These are phyloP conservation scores for Pseudopodoces humilis DNA, from an alignment of 2,113 vertebrate genomes.

Conservation along the genomic window DNA sequence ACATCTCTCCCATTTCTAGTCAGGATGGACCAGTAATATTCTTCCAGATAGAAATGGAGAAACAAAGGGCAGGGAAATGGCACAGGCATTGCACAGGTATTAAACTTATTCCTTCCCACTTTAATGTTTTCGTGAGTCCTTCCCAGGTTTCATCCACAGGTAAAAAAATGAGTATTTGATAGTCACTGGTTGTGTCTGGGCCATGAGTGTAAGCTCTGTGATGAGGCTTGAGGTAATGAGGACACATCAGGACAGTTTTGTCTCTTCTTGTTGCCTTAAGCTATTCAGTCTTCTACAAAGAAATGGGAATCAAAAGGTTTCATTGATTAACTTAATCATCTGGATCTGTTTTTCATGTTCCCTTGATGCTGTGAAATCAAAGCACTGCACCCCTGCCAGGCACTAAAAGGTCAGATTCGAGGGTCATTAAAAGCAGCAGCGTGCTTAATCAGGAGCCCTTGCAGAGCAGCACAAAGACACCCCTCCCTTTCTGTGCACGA, in stretches of 20 bases:
- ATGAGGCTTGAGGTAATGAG: not conserved
- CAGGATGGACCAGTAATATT: not conserved
- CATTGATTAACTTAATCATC: conserved; percentile 1
- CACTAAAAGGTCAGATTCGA: not conserved
- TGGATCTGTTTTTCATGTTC: not conserved
- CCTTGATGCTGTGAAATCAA: not conserved
- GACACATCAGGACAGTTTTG: not conserved
- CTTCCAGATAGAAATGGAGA: not conserved
- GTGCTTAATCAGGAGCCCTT: not conserved
- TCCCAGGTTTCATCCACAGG: not conserved
- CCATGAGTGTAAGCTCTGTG: not conserved
- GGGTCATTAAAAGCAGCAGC: not conserved
- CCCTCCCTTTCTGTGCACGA: not conserved
- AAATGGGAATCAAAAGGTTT: conserved; percentile 6
- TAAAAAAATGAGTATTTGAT: not conserved
- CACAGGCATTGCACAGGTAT: not conserved
- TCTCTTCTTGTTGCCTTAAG: not conserved
- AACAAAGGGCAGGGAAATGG: not conserved
- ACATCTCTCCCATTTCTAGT: not conserved
- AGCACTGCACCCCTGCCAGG: not conserved
- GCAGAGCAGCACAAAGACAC: not conserved
- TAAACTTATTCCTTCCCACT: not conserved
- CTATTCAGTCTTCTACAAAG: not conserved
- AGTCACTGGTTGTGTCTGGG: not conserved
- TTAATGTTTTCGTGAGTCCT: not conserved